phyloP scores from a whole-genome alignment of 2,113 vertebrate species.

The Poeciliopsis prolifica region DNA sequence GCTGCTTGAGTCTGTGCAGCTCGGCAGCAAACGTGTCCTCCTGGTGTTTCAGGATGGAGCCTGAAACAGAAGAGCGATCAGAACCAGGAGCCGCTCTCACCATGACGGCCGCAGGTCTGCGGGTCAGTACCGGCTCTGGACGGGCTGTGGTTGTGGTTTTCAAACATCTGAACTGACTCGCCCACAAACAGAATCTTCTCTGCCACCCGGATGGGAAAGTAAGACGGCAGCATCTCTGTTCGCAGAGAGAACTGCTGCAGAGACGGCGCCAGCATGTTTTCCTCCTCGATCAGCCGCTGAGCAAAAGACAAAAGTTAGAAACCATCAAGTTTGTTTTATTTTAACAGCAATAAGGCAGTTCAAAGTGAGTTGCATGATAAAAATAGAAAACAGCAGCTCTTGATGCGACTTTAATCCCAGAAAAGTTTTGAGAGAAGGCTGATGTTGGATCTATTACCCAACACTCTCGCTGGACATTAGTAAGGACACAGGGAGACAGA shows the following conservation, averaged over 20 bases:
- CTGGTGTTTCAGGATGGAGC: constrained; percentile 96
- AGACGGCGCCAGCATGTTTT: constrained; percentile 96
- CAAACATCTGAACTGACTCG: constrained; percentile 99
- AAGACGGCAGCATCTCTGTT: constrained; percentile 94
- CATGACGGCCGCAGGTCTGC: neutral
- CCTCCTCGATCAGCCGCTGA: constrained; percentile 95
- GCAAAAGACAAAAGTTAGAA: neutral
- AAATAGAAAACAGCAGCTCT: no score
- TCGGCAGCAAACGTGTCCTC: constrained; percentile 94
- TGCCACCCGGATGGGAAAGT: constrained; percentile 93
- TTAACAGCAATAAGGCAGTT: no score
- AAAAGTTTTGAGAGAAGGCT: no score
- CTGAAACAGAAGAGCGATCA: constrained; percentile 63
- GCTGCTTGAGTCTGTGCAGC: constrained; percentile 94
- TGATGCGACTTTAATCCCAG: no score
- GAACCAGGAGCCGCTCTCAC: no score
- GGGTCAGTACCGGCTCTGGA: constrained; percentile 86
- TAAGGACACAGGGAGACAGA: no score
- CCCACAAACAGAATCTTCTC: constrained; percentile 99
- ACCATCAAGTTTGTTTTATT: no score
- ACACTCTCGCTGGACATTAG: no score
- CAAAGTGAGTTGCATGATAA: no score
- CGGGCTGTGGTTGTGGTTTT: constrained; percentile 94
- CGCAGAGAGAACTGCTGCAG: constrained; percentile 97
- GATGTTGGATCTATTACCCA: no score